Percentiles rank a stretch among this genome's conserved stretches.
Conservation (phyloP, 2,113 vertebrate species). For the Brachyhypopomus gauderio region DNA sequence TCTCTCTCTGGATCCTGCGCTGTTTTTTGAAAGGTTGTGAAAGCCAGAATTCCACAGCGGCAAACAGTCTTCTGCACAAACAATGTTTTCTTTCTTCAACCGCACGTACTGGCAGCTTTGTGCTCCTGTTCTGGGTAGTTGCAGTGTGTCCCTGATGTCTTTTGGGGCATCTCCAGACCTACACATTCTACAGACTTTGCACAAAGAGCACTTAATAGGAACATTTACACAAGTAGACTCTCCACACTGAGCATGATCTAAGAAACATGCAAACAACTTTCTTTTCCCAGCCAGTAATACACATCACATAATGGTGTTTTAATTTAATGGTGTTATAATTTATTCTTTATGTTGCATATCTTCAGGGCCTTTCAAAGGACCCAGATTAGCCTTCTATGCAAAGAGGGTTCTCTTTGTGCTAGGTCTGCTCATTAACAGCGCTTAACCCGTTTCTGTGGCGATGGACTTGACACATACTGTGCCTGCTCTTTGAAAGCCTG, state of each 20-base stretch:
- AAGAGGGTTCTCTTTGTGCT: constrained; percentile 19
- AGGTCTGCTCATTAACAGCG: constrained; percentile 42
- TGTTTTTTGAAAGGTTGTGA: constrained; percentile 52
- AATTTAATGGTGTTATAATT: not conserved
- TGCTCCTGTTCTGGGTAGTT: constrained; percentile 28
- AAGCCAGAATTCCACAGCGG: constrained; percentile 52
- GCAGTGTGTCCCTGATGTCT: not conserved
- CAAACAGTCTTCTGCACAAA: constrained; percentile 50
- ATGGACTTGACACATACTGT: constrained; percentile 23
- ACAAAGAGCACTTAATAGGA: constrained; percentile 2
- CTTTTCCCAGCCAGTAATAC: not conserved
- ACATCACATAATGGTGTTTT: not conserved
- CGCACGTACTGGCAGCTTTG: constrained; percentile 30
- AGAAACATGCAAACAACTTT: not conserved
- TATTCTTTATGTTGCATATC: not conserved
- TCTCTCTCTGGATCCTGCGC: constrained; percentile 3
- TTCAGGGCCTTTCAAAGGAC: not conserved
- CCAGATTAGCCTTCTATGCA: not conserved
- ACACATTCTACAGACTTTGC: constrained; percentile 1
- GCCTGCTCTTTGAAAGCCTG: constrained; percentile 10
- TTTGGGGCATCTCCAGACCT: not conserved
- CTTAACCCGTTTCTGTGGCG: constrained; percentile 34
- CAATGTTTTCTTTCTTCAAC: constrained; percentile 33
- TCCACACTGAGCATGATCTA: not conserved
- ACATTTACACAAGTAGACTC: not conserved